Evolutionary conservation across 2,113 vertebrate genomes (phyloP), one percentile per base, ranked within the genome.

Genomic region (Catharus bicknelli): DNA sequence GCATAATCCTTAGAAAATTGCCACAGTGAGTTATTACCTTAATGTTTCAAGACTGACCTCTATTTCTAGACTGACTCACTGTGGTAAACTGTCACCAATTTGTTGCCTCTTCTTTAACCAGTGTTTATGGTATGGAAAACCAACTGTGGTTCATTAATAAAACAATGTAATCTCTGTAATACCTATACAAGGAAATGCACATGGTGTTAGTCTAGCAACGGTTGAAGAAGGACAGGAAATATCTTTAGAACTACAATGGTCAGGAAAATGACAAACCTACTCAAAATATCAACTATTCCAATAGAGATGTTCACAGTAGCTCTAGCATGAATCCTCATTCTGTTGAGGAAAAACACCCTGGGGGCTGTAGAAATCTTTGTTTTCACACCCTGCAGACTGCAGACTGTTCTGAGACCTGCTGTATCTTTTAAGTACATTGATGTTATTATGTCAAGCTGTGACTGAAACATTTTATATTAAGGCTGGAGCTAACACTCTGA

Each of bases 401-500:
- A 93, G 95, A 88, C 91, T 96, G 92, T 86, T 95, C 75, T 77
- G 92, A 94, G 92, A 90, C 61, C 72, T 68, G 66, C 77, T 88
- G 45, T 61, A 78, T 73, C 80, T 88, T 90, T 88, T 45, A 95
- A 90, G 86, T 55, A 83, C 83, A 54, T 55, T 94, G 93, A 87
- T 95, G 90, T 91, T 93, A 93, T 86, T 93, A 89, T 47, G 86
- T 88, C 95, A 96, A 95, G 95, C 95, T 95, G 95, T 82, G 96
- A 83, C 77, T 80, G 72, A 96, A 95, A 90, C 55, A 77, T 92
- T 96, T 96, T 92, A 86, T 96, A 96, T 89, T 94, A 92, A 85
- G 54, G 58, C 50, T 92, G 69, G 30, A 84, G 63, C 50, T 88
- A 79, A 90, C 77, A 57, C 40, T 75, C 11, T 30, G 62, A 82